phyloP scores from a whole-genome alignment of 2,113 vertebrate species.

The Dicerorhinus sumatrensis region DNA sequence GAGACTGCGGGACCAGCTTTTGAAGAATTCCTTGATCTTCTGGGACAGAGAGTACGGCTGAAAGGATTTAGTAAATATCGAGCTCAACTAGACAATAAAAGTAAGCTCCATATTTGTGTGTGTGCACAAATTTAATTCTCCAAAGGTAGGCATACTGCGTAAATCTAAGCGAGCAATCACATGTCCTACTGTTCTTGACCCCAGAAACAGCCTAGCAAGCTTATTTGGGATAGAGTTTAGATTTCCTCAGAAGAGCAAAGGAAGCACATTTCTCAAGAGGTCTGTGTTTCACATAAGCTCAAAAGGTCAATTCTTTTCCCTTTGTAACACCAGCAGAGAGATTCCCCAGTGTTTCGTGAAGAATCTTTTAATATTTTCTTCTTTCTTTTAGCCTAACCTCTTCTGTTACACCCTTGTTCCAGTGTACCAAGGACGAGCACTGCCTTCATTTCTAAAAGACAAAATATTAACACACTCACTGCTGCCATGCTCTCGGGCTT shows the following conservation, averaged over 20 bases:
- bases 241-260: constrained; percentile 10
- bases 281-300: neutral
- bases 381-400: neutral
- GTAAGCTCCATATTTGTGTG: constrained; percentile 86
- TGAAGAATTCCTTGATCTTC: constrained; percentile 97
- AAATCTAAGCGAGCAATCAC: neutral
- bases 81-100: constrained; percentile 99
- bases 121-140: neutral
- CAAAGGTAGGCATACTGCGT: neutral
- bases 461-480: neutral
- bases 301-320: neutral
- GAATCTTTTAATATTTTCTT: neutral
- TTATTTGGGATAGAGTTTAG: neutral
- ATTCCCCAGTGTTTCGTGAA: neutral
- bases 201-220: neutral
- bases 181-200: neutral
- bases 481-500: fast-evolving
- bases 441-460: neutral
- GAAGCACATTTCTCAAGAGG: neutral
- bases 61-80: constrained; percentile 98
- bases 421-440: neutral
- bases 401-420: neutral
- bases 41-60: constrained; percentile 97
- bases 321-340: neutral
- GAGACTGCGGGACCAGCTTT: constrained; percentile 95